Base-by-base conservation (phyloP, 2,797 vertebrate genomes). In the Lacerta viridis region DNA sequence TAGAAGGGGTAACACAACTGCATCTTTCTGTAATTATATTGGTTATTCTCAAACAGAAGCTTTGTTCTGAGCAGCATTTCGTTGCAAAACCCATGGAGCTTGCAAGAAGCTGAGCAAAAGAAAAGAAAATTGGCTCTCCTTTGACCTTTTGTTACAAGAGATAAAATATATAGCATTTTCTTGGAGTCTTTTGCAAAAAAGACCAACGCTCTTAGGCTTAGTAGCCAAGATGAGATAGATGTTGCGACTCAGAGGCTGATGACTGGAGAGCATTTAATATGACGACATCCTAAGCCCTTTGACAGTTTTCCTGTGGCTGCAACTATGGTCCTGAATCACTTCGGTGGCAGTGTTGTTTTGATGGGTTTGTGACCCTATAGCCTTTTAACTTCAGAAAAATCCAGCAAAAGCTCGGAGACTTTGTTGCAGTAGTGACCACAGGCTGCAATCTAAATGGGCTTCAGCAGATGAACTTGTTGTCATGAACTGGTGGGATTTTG, bases 1-100 rank as follows among this genome's bases (percentile, higher is more conserved):
- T 87, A 89, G 82, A 84, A 87, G 75, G 86, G 90, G 43, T 66
- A 93, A 25, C 36, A 29, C 2, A n/a, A 36, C 85, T 76, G 77
- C 29, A 88, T 83, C 59, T 55, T 84, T 82, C 27, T 86, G 66
- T 39, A 0, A n/a, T 88, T 74, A 41, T 33, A 11, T 76, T 77
- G 71, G 41, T 83, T 69, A 77, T 41, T 91, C 88, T 91, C 88
- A 90, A 82, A 88, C 9, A 59, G 80, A 27, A 90, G 66, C 33
- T 80, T 84, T 46, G 13, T 7, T 88, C 50, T 59, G 66, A 91
- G 36, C 20, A 50, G 71, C 50, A 29, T 69, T 89, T 74, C 6
- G 76, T 29, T 59, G 36, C 7, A 89, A 59, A 68, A 88, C 59
- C 46, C 25, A 20, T 6, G 10, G 3, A 13, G 1, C 4, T 86